Evolutionary conservation across 2,113 vertebrate species (phyloP).

Genomic region (Lycaon pictus): DNA sequence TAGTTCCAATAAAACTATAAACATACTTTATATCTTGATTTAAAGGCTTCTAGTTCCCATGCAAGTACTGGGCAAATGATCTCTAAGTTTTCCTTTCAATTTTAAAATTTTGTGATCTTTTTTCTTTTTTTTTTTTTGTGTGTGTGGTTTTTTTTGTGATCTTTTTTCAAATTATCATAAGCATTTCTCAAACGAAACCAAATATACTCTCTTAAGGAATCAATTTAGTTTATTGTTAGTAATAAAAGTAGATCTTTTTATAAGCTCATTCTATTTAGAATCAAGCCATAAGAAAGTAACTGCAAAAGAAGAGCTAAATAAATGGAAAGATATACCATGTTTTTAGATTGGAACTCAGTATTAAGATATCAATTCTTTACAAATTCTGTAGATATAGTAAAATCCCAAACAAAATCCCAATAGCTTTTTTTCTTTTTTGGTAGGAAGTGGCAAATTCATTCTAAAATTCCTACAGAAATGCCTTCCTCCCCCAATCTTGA

Average conservation of each 20-base stretch:
- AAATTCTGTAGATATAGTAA: not conserved
- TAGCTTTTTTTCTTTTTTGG: not conserved
- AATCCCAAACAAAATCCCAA: not conserved
- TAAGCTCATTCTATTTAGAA: not conserved
- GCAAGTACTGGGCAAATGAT: not conserved
- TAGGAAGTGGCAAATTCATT: not conserved
- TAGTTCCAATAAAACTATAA: not conserved
- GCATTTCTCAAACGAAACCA: constrained; percentile 5
- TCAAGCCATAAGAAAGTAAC: constrained; percentile 9
- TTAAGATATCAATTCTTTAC: constrained; percentile 14
- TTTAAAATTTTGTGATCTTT: not conserved
- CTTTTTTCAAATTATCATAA: not conserved
- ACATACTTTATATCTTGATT: not conserved
- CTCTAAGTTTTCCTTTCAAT: not conserved
- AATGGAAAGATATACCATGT: not conserved
- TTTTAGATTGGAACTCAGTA: not conserved
- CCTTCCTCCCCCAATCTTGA: not conserved
- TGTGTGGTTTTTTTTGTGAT: not conserved
- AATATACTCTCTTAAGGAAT: not conserved
- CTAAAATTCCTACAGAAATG: constrained; percentile 47
- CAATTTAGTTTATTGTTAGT: constrained; percentile 18
- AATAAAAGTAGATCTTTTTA: constrained; percentile 11
- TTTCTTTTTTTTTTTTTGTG: no score
- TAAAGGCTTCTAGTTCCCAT: not conserved
- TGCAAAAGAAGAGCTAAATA: not conserved